These are phyloP conservation scores for Diarsia brunnea DNA, from an alignment of 2,888 invertebrate species.

Conservation along the genomic window DNA sequence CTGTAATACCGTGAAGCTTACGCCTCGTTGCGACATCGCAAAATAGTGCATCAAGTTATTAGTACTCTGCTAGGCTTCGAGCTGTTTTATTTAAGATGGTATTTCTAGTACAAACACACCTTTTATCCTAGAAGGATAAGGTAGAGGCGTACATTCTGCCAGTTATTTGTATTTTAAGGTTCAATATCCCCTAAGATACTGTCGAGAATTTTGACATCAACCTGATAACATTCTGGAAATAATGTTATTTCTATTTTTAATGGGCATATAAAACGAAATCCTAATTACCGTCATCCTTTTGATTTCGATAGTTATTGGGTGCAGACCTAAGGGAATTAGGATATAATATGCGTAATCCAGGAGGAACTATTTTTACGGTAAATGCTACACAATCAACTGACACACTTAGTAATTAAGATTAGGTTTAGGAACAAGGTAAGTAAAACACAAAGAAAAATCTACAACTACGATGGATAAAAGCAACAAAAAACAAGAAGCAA, in stretches of 20 bases:
- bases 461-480: neutral
- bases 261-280: neutral
- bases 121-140: neutral
- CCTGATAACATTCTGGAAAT: neutral
- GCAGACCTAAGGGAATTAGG: too few relatives aligned
- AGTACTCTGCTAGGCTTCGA: neutral
- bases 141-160: neutral
- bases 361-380: neutral
- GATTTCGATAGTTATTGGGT: neutral
- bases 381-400: neutral
- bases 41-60: constrained; percentile 6
- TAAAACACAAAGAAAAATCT: neutral
- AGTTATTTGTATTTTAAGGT: neutral
- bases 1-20: constrained; percentile 25
- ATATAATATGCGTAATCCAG: too few relatives aligned
- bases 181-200: neutral
- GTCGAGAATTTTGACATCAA: neutral
- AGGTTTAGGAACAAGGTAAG: neutral
- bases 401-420: neutral
- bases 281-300: neutral
- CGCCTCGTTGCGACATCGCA: constrained; percentile 27
- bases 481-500: neutral
- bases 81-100: neutral
- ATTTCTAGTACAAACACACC: neutral
- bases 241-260: neutral